Evolutionary conservation across 2,797 vertebrate species (phyloP).

Genomic region (Neomorphus geoffroyi): DNA sequence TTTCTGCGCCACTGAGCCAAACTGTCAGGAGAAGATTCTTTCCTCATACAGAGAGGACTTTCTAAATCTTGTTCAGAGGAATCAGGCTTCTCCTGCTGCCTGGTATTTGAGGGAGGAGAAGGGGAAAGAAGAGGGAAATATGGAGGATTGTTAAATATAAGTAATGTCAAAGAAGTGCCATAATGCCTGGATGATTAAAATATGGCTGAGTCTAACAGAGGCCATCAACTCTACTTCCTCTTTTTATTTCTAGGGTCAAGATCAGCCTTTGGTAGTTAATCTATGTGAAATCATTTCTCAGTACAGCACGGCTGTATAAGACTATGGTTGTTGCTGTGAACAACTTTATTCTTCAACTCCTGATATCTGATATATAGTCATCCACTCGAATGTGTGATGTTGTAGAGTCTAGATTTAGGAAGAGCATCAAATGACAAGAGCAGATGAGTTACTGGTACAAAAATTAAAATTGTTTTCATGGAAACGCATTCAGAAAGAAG

Average conservation of each 20-base stretch:
- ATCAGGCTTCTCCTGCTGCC: neutral
- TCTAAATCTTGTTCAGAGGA: neutral
- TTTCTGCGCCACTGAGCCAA: neutral
- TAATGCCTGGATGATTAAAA: neutral
- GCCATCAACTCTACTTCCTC: neutral
- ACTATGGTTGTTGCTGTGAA: neutral
- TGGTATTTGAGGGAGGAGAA: neutral
- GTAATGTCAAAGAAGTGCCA: neutral
- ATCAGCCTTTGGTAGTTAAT: neutral
- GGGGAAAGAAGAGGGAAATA: neutral
- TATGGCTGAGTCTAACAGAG: neutral
- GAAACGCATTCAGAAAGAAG: neutral
- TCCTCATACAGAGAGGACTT: accelerated
- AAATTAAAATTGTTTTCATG: neutral
- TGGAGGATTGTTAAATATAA: neutral
- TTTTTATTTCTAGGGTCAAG: neutral
- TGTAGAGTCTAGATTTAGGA: neutral
- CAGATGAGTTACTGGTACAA: neutral
- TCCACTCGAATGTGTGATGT: neutral
- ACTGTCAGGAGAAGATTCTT: neutral
- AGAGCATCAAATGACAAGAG: neutral
- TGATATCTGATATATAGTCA: neutral
- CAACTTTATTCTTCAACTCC: neutral
- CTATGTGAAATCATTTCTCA: neutral
- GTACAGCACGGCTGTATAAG: neutral